Conservation (phyloP, 2,797 vertebrate genomes). For the Furcifer pardalis region DNA sequence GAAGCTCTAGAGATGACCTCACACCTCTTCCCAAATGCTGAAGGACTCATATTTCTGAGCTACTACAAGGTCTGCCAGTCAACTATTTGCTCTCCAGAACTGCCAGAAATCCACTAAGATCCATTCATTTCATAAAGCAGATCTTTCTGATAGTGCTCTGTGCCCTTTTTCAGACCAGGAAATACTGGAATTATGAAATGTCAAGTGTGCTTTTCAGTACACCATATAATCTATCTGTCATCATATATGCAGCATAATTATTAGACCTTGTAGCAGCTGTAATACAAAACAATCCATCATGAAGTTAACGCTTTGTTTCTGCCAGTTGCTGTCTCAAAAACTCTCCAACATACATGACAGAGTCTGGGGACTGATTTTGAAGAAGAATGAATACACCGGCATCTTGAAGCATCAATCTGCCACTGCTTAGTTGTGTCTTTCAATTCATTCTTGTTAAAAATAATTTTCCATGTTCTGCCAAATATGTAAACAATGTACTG, state of each 20-base stretch:
- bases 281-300: not conserved
- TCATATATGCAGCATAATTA: not conserved
- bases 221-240: not conserved
- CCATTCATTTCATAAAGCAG: not conserved
- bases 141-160: not conserved
- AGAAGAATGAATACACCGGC: not conserved
- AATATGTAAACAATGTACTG: not conserved
- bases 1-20: too few relatives aligned
- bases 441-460: not conserved
- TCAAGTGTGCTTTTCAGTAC: not conserved
- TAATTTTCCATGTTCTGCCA: not conserved
- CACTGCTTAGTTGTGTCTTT: not conserved
- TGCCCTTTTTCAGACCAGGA: too few relatives aligned
- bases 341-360: not conserved
- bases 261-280: not conserved
- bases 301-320: not conserved
- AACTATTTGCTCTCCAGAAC: not conserved
- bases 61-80: too few relatives aligned
- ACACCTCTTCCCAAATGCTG: too few relatives aligned
- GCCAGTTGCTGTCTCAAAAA: not conserved
- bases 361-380: not conserved
- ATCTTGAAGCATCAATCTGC: not conserved
- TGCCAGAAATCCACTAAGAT: not conserved
- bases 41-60: too few relatives aligned
- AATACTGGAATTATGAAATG: too few relatives aligned